Evolutionary conservation across 2,113 vertebrate species (phyloP), one percentile per base, ranked within the genome.

Genomic region (Nyctereutes procyonoides): DNA sequence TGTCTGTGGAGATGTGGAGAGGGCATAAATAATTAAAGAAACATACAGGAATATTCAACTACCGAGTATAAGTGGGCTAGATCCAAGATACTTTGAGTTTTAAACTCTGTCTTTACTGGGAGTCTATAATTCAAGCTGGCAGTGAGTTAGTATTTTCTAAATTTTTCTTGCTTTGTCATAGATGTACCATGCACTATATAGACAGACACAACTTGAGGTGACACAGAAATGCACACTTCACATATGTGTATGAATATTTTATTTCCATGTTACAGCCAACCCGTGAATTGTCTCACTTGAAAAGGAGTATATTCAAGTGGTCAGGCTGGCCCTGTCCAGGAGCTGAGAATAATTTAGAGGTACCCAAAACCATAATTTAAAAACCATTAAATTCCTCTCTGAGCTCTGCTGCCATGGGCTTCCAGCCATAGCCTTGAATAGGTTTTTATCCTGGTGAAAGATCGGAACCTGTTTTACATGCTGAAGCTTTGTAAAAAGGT

Each of bases 311-410:
- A 84, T 90, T 82, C 71, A 55, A 96, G 62, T 3, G 53, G 93
- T 95, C 90, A 96, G 80, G 28, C 65, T 65, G 82, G 87, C 65
- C 65, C 76, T 82, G 67, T 65, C 62, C 38, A 62, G 76, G 26
- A 92, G 95, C 63, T 56, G 63, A 96, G 88, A 92, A 90, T 96
- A 95, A 97, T 92, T 98, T 94, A 95, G 62, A 96, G 43, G 84
- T n/a, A 96, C 60, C 43, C 19, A 48, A 95, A 95, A 73, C 28
- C 76, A 48, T 93, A 73, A 96, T 97, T 98, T 95, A 88, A 95
- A 88, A 96, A 84, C 58, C 65, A 85, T 80, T 88, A 82, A 82
- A 86, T 90, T 97, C 53, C 28, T 90, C 86, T 91, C 86, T 91
- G 30, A 92, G 71, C 20, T 88, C 24, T 82, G n/a, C 73, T 92